A percentile compares a stretch with the other conserved stretches of the same genome.
phyloP scores from a whole-genome alignment of 2,113 vertebrate species.

The Taxidea taxus region DNA sequence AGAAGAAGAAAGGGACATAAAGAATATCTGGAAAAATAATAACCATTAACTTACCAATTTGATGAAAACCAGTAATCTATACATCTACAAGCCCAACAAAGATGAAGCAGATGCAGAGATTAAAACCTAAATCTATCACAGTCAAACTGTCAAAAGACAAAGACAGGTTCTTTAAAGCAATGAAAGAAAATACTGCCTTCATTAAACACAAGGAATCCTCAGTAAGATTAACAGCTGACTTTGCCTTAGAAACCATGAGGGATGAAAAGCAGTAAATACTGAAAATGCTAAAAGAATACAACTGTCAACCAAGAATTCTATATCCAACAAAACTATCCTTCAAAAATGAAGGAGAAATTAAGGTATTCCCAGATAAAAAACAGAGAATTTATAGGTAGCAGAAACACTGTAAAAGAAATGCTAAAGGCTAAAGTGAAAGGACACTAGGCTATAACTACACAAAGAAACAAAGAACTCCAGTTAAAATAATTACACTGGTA shows the following conservation, averaged over 20 bases:
- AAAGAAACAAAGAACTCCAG: not conserved
- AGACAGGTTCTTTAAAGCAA: not conserved
- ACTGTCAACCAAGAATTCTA: not conserved
- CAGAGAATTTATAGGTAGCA: not conserved
- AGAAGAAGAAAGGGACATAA: not conserved
- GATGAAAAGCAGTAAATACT: not conserved
- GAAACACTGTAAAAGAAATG: not conserved
- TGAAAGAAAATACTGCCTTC: not conserved
- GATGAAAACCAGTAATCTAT: not conserved
- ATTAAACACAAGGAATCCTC: not conserved
- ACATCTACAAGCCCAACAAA: not conserved
- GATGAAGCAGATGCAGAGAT: too few relatives aligned
- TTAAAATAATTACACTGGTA: not conserved
- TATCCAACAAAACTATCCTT: not conserved
- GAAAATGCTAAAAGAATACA: not conserved
- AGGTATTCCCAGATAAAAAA: not conserved
- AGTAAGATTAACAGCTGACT: not conserved
- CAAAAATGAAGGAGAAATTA: not conserved
- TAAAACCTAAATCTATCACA: not conserved
- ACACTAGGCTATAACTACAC: not conserved
- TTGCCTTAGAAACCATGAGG: not conserved
- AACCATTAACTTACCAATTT: not conserved
- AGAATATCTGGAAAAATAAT: not conserved
- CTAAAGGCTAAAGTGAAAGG: not conserved
- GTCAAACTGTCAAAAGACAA: not conserved